Conservation (phyloP, 1,140 invertebrate species). For the Maconellicoccus hirsutus region DNA sequence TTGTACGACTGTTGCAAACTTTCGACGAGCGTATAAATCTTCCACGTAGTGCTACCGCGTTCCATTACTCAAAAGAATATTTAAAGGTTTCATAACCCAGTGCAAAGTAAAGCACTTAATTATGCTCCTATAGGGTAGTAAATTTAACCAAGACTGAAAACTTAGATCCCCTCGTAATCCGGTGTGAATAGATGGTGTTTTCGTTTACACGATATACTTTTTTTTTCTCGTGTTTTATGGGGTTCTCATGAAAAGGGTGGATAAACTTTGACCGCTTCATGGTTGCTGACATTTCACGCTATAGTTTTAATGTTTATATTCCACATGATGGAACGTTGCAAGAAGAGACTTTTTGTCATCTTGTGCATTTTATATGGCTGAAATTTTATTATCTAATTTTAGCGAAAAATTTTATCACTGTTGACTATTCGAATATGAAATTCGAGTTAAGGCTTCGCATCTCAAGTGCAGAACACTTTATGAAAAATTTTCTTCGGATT, state of each 20-base stretch:
- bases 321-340: no score
- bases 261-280: constrained; percentile 4
- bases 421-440: no score
- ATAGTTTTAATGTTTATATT: no score
- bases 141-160: constrained; percentile 4
- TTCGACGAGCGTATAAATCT: no score
- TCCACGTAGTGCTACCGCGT: neutral
- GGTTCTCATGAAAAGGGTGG: neutral
- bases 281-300: neutral
- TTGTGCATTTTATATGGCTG: no score
- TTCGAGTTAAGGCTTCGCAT: no score
- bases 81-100: neutral
- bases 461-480: no score
- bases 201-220: neutral
- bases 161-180: constrained; percentile 2
- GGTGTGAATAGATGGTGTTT: neutral
- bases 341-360: no score
- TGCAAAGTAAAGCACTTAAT: neutral
- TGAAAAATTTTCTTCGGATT: no score
- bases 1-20: no score
- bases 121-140: neutral
- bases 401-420: no score
- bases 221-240: neutral
- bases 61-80: constrained; percentile 4
- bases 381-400: no score